Evolutionary conservation across 2,113 vertebrate genomes (phyloP), one percentile per base, ranked within the genome.

Genomic region (Onychorhynchus coronatus): DNA sequence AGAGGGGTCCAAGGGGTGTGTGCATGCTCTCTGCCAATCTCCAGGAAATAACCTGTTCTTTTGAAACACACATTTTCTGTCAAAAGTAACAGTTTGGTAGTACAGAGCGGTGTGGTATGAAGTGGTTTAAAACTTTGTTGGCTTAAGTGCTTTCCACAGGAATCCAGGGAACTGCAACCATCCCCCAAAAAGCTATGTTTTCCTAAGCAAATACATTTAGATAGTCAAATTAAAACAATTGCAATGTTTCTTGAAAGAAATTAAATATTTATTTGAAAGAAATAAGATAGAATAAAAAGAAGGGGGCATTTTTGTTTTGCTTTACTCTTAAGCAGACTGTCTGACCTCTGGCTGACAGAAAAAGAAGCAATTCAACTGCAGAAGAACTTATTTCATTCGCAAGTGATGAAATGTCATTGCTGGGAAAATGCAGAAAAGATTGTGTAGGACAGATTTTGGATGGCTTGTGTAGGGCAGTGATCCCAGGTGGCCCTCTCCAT

Each of bases 331-430:
- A 75, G 76, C 67, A 90, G 55, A 18, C 50, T 28, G 53, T 16
- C 68, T 96, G 73, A 88, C 75, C 85, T 94, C 50, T 67, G 25
- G 25, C 68, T n/a, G 28, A 77, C 71, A 80, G 41, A 65, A n/a
- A 85, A 92, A 77, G 80, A 88, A 79, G 80, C 62, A 86, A 74
- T 95, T 97, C 95, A 71, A 49, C 70, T 81, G 88, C 3, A 6
- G 74, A 89, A 80, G 27, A 93, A 39, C 21, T 88, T 74, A 83
- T 59, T 97, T 94, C n/a, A 79, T 87, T 89, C 62, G 61, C 18
- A 85, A 95, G 87, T 50, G 59, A 86, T 96, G 91, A 95, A 94
- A 97, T 97, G 85, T 91, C 95, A 91, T 91, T 81, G 84, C 85
- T 88, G 42, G 46, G 41, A 81, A 95, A 68, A 86, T 52, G 80